phyloP scores from a whole-genome alignment of 2,797 vertebrate genomes.

The Tragopan temminckii region DNA sequence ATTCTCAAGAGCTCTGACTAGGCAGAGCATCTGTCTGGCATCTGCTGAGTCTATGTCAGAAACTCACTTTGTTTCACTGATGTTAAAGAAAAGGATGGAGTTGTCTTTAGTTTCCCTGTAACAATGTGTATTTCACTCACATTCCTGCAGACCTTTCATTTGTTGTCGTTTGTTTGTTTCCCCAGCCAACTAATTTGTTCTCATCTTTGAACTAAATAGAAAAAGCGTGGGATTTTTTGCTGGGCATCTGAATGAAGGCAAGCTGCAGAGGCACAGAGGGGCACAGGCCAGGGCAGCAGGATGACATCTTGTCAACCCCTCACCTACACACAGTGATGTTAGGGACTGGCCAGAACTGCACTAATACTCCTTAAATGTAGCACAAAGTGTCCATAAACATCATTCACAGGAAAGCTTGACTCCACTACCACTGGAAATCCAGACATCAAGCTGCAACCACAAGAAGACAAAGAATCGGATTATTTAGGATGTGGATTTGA shows the following conservation, averaged over 20 bases:
- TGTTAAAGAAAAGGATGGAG: not conserved
- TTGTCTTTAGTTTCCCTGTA: not conserved
- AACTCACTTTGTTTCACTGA: not conserved
- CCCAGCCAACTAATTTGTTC: not conserved
- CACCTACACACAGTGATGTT: not conserved
- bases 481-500: not conserved
- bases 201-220: not conserved
- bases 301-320: not conserved
- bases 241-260: not conserved
- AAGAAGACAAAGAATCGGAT: not conserved
- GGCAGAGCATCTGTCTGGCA: not conserved
- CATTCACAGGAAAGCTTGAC: not conserved
- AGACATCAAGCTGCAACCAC: too few relatives aligned
- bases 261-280: not conserved
- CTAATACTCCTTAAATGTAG: not conserved
- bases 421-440: not conserved
- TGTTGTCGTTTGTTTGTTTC: not conserved
- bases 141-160: not conserved
- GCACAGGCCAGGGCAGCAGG: not conserved
- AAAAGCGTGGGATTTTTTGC: not conserved
- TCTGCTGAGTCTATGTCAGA: not conserved
- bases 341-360: not conserved
- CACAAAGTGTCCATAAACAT: not conserved
- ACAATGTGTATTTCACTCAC: not conserved
- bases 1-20: not conserved